Evolutionary conservation across 2,113 vertebrate species (phyloP).

Genomic region (Machaerirhynchus nigripectus): DNA sequence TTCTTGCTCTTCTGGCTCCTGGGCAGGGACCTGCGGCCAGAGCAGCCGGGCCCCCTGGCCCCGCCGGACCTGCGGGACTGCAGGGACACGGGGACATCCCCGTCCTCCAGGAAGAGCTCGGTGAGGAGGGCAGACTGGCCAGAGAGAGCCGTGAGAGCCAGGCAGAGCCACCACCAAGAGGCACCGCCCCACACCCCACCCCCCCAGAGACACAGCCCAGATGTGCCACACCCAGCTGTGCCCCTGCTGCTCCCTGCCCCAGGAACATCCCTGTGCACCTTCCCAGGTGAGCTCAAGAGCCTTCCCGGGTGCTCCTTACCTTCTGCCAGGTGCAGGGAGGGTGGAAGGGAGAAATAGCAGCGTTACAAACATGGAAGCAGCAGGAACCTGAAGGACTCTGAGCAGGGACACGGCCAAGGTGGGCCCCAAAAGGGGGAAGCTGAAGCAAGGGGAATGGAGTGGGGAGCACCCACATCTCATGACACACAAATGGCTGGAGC

Average conservation of each 20-base stretch:
- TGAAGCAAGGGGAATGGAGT: not conserved
- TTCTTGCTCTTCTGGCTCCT: slow-evolving; percentile 67
- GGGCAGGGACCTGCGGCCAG: slow-evolving; percentile 36
- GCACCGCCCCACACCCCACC: not conserved
- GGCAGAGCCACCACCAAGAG: not conserved
- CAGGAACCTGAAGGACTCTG: not conserved
- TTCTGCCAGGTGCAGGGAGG: not conserved
- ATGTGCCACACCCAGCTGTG: not conserved
- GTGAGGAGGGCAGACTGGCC: slow-evolving; percentile 73
- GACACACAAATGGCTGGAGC: not conserved
- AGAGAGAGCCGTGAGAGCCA: not conserved
- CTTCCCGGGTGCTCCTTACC: not conserved
- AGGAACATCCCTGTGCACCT: not conserved
- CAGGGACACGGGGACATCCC: not conserved
- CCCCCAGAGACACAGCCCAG: not conserved
- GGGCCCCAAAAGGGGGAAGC: no score
- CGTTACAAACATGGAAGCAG: not conserved
- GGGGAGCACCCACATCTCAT: not conserved
- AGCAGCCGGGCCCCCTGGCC: slow-evolving; percentile 47
- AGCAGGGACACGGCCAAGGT: not conserved
- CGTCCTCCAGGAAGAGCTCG: slow-evolving; percentile 74
- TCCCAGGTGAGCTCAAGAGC: not conserved
- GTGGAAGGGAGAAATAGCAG: not conserved
- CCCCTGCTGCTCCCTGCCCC: not conserved
- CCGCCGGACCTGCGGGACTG: not conserved